Evolutionary conservation across 2,888 invertebrate species (phyloP).

Genomic region (Gymnocheta viridis): DNA sequence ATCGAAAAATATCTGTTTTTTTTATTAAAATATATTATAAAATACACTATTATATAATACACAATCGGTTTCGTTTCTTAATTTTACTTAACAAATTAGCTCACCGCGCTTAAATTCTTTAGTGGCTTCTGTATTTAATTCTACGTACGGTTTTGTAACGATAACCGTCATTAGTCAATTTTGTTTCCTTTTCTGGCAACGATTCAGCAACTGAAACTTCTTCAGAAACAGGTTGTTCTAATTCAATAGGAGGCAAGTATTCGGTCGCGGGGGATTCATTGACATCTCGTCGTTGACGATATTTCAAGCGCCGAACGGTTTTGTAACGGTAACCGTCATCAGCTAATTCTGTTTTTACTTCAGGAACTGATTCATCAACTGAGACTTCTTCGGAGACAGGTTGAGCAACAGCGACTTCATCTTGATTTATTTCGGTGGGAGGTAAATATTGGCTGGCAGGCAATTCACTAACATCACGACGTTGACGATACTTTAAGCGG

Average conservation of each 20-base stretch:
- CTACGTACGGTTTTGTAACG: conserved; percentile 76
- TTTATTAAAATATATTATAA: neutral
- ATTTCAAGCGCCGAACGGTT: conserved; percentile 62
- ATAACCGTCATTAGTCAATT: conserved; percentile 74
- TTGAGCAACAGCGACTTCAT: conserved; percentile 39
- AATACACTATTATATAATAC: neutral
- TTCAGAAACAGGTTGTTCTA: conserved; percentile 49
- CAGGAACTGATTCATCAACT: conserved; percentile 56
- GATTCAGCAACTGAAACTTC: conserved; percentile 51
- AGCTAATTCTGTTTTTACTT: conserved; percentile 56
- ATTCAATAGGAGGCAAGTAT: conserved; percentile 74
- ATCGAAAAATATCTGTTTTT: neutral
- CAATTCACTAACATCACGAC: conserved; percentile 75
- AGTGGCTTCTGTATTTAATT: conserved; percentile 72
- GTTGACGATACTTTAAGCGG: conserved; percentile 72
- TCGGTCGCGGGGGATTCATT: conserved; percentile 73
- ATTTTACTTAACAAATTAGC: neutral
- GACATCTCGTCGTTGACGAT: conserved; percentile 74
- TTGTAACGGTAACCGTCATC: conserved; percentile 72
- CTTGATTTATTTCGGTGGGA: conserved; percentile 67
- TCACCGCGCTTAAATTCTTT: neutral
- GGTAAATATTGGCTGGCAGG: conserved; percentile 74
- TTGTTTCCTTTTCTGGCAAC: conserved; percentile 58
- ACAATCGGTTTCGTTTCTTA: neutral
- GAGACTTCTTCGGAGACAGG: conserved; percentile 25